Conservation (phyloP, 2,797 vertebrate species). For the Bovichtus diacanthus region DNA sequence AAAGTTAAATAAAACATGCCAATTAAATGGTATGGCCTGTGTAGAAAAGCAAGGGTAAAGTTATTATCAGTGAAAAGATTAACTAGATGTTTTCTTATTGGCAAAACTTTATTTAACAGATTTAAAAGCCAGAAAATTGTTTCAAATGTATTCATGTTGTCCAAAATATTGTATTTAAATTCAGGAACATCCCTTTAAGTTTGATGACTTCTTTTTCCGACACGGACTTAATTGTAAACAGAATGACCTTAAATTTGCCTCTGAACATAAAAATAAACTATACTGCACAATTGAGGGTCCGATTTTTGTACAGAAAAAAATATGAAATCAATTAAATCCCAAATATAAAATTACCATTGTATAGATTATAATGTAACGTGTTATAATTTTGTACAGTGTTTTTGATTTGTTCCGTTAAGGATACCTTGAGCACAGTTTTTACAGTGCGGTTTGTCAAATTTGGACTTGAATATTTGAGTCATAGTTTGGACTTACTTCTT, state of each 20-base stretch:
- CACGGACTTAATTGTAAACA: neutral
- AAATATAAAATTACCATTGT: neutral
- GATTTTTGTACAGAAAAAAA: neutral
- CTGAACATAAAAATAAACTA: neutral
- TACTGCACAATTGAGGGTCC: neutral
- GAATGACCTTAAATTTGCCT: neutral
- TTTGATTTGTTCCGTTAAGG: conserved; percentile 6
- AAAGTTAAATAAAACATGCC: conserved; percentile 2
- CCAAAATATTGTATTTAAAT: neutral
- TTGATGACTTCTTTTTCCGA: neutral
- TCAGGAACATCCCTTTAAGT: neutral
- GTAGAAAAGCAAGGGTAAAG: neutral
- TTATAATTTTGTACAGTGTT: neutral
- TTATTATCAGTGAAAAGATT: neutral
- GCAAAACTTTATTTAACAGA: neutral
- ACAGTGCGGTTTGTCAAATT: neutral
- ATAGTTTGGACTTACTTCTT: conserved; percentile 10
- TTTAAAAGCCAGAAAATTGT: neutral
- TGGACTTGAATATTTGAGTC: conserved; percentile 11
- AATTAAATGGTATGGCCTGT: neutral
- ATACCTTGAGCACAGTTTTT: neutral
- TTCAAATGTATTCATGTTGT: neutral
- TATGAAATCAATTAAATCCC: neutral
- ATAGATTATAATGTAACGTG: neutral
- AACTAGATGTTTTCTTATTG: conserved; percentile 2